A percentile compares a stretch with the other conserved stretches of the same genome.
phyloP scores from a whole-genome alignment of 2,888 invertebrate species.

The Limulus polyphemus region DNA sequence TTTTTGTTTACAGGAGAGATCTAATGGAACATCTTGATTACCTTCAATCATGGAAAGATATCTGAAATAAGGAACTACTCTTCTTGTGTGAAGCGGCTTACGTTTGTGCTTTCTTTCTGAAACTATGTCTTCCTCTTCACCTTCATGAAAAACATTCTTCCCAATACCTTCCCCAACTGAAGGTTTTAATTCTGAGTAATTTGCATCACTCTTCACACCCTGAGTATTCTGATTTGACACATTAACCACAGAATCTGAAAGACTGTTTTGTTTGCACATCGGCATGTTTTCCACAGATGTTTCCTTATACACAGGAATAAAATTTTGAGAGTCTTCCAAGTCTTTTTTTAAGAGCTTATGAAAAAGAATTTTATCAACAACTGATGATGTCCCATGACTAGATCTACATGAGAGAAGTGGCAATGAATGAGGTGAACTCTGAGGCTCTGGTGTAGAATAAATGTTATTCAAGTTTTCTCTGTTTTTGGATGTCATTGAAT shows the following conservation, averaged over 20 bases:
- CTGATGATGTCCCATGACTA: neutral
- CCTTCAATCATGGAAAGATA: conserved; percentile 20
- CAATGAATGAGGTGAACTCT: too few relatives aligned
- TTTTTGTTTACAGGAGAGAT: conserved; percentile 10
- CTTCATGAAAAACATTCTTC: neutral
- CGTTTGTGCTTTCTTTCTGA: conserved; percentile 14
- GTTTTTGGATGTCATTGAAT: too few relatives aligned
- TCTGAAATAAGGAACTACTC: conserved; percentile 23
- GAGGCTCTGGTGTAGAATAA: too few relatives aligned
- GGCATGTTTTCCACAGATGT: neutral
- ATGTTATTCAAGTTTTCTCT: neutral
- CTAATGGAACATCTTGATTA: conserved; percentile 16
- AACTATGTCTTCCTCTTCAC: neutral
- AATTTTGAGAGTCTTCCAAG: neutral
- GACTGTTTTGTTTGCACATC: neutral
- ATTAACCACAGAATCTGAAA: neutral
- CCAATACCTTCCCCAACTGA: too few relatives aligned
- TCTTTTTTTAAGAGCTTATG: neutral
- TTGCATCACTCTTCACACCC: neutral
- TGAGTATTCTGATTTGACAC: neutral
- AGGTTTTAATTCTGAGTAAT: too few relatives aligned
- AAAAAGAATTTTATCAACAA: too few relatives aligned
- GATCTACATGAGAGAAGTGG: too few relatives aligned
- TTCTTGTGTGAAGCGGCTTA: conserved; percentile 17
- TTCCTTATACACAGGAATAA: neutral